These are phyloP conservation scores for Paedocypris micromegethes DNA, from an alignment of 2,797 vertebrate genomes.

Conservation along the genomic window DNA sequence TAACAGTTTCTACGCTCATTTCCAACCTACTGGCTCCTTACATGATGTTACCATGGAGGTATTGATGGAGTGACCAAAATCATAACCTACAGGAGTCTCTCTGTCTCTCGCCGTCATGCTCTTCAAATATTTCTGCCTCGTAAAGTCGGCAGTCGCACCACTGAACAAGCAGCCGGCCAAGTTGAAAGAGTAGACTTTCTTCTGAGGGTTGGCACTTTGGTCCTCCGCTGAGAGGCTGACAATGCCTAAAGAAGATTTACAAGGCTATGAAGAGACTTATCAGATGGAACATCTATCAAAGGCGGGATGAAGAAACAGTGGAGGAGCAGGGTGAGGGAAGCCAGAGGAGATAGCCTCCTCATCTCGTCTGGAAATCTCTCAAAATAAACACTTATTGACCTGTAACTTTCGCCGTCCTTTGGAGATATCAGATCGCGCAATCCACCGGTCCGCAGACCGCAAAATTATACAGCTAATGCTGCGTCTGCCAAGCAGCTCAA, in stretches of 20 bases:
- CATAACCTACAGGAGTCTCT: slow-evolving; percentile 56
- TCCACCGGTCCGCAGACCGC: slow-evolving; percentile 66
- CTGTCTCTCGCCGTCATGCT: slow-evolving; percentile 49
- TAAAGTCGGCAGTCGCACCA: slow-evolving; percentile 41
- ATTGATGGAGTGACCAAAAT: slow-evolving; percentile 58
- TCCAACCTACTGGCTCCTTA: slow-evolving; percentile 43
- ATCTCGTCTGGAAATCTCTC: slow-evolving; percentile 53
- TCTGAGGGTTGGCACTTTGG: slow-evolving; percentile 40
- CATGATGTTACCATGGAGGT: slow-evolving; percentile 58
- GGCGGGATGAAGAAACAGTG: slow-evolving; percentile 15
- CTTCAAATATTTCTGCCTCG: slow-evolving; percentile 49
- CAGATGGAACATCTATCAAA: slow-evolving; percentile 42
- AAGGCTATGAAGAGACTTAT: slow-evolving; percentile 45
- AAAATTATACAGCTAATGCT: slow-evolving; percentile 71
- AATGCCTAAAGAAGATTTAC: slow-evolving; percentile 52
- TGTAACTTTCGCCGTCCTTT: slow-evolving; percentile 52
- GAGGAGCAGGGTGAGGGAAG: slow-evolving; percentile 9
- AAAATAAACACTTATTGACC: slow-evolving; percentile 64
- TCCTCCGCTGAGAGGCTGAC: slow-evolving; percentile 41
- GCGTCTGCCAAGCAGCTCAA: slow-evolving; percentile 54
- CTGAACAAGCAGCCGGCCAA: slow-evolving; percentile 34
- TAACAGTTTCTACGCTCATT: slow-evolving; percentile 63
- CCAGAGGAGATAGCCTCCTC: slow-evolving; percentile 29
- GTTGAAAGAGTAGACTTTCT: slow-evolving; percentile 52
- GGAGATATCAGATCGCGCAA: slow-evolving; percentile 57